Conservation (phyloP, 2,888 invertebrate species). For the Cheilosia grossa region DNA sequence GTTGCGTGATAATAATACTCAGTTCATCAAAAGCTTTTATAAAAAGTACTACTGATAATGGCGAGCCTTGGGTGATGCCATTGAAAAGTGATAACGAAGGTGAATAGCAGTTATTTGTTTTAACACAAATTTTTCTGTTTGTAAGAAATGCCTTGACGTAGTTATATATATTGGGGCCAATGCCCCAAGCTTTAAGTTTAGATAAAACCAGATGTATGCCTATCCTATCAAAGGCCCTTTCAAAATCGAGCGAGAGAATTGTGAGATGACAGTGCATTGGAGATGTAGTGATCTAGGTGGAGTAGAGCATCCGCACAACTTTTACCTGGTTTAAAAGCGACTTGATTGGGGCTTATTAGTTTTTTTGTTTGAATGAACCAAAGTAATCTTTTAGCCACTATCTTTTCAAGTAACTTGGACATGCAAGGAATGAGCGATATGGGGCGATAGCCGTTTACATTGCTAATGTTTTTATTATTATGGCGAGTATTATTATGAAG, state of each 20-base stretch:
- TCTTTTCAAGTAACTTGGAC: slow-evolving; percentile 43
- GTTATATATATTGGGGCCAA: slow-evolving; percentile 9
- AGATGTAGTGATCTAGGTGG: slow-evolving; percentile 14
- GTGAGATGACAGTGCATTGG: slow-evolving; percentile 13
- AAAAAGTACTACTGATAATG: background rate
- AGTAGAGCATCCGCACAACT: slow-evolving; percentile 30
- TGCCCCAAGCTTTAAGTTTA: slow-evolving; percentile 6
- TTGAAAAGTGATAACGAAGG: background rate
- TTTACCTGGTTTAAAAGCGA: background rate
- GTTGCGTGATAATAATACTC: background rate
- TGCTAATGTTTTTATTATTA: slow-evolving; percentile 5
- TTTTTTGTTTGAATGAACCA: slow-evolving; percentile 30
- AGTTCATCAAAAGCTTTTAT: slow-evolving; percentile 6
- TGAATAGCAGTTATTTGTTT: slow-evolving; percentile 5
- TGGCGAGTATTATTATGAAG: no score
- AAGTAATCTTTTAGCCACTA: slow-evolving; percentile 14
- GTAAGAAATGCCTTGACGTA: slow-evolving; percentile 20
- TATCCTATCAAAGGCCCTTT: slow-evolving; percentile 10
- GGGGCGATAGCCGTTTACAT: slow-evolving; percentile 21
- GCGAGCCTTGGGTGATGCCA: slow-evolving; percentile 6
- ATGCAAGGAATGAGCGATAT: slow-evolving; percentile 32
- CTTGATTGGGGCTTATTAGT: slow-evolving; percentile 15
- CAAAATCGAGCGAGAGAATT: slow-evolving; percentile 32
- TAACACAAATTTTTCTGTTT: slow-evolving; percentile 15
- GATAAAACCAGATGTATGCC: slow-evolving; percentile 7